Conservation (phyloP, 2,888 invertebrate genomes). For the Diogma glabrata region DNA sequence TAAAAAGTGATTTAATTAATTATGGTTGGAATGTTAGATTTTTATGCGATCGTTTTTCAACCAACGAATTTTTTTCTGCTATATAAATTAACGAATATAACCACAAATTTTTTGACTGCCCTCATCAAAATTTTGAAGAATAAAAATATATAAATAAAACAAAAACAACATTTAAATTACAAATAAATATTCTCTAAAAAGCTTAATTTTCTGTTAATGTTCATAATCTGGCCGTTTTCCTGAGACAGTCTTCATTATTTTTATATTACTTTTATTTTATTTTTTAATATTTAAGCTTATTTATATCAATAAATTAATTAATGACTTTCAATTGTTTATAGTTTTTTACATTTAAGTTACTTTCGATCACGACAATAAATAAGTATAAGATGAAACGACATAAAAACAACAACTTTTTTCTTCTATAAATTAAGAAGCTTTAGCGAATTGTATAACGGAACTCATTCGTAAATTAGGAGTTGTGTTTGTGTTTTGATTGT, state of each 20-base stretch:
- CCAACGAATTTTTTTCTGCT: no score
- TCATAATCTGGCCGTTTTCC: conserved; percentile 19
- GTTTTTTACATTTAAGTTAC: no score
- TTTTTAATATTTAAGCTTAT: background rate
- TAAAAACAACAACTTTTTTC: background rate
- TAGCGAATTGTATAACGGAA: conserved; percentile 80
- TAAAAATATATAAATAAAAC: no score
- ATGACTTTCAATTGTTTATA: conserved; percentile 11
- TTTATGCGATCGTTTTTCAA: no score
- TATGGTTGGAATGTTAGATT: no score
- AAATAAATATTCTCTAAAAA: no score
- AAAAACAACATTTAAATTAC: no score
- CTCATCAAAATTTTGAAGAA: no score
- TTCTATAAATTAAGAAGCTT: conserved; percentile 43
- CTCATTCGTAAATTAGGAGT: conserved; percentile 40
- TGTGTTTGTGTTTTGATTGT: conserved; percentile 39
- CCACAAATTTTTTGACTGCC: no score
- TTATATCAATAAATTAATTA: conserved; percentile 10
- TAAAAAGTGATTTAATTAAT: no score
- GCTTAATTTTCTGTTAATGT: background rate
- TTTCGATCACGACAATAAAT: background rate
- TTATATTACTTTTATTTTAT: conserved; percentile 12
- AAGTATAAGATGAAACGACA: conserved; percentile 2
- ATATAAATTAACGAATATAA: no score
- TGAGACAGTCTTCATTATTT: conserved; percentile 21